Evolutionary conservation across 2,888 invertebrate genomes (phyloP), one percentile per base, ranked within the genome.

Genomic region (Agonopterix subpropinquella): DNA sequence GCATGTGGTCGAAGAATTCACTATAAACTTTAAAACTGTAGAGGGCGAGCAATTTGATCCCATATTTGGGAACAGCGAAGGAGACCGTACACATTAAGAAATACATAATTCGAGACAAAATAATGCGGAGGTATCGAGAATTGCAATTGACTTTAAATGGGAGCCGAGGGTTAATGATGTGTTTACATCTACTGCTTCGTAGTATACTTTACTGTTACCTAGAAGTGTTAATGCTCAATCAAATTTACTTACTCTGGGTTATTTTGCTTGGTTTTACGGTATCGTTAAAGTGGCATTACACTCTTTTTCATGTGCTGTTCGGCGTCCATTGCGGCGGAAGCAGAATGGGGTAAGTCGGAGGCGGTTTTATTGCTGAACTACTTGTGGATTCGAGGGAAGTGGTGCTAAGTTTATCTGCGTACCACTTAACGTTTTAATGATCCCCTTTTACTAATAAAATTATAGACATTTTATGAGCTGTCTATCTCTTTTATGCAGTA

Each of bases 341-440:
- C 81, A 90, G 90, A 90, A 90, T 80, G 90, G 90, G 89, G 90
- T 90, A 84, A 90, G 90, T 80, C 58, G 52, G 58, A 55, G 48
- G 51, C 50, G 37, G 55, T 72, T 80, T 82, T 81, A 81, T 77
- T 73, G 61, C 67, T 59, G 54, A 58, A 65, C 65, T 75, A 78
- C 80, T 82, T 82, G 80, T 82, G 66, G 78, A 77, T 79, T 79
- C 73, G 64, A 67, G 63, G 61, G 66, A 72, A 68, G 52, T 46
- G 53, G 36, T 49, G 50, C 52, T 60, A 61, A 64, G 59, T 56
- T 58, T 58, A 59, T 56, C 58, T 52, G 52, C 49, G 44, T 51
- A 53, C 51, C 56, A 56, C 60, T 57, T 50, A 53, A 52, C 53
- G 44, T 51, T 56, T 62, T 62, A 56, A 61, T 57, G 53, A 51